Evolutionary conservation across 2,797 vertebrate genomes (phyloP), one percentile per base, ranked within the genome.

Genomic region (Melanogrammus aeglefinus): DNA sequence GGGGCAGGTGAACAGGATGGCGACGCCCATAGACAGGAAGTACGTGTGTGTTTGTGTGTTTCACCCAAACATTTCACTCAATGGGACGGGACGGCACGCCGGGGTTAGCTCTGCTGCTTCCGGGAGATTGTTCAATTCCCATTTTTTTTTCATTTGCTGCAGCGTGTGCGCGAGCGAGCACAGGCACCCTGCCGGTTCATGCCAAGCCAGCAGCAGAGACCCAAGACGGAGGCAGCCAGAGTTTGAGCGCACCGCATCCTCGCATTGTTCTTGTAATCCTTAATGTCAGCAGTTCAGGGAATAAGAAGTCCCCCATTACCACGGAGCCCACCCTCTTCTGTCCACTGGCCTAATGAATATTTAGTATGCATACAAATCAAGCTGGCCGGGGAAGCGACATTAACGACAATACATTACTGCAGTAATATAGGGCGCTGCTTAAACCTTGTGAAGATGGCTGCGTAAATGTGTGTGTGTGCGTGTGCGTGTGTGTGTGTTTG

Each of bases 331-430:
- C n/a, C 63, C 63, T 69, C 63, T 66, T 39, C n/a, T 75, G 76
- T 71, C 71, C 27, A 1, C 72, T 47, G 71, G 27, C 72, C 79
- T 72, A 75, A 76, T 85, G 80, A 81, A 88, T 82, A 89, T 88
- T 84, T 84, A 89, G 79, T 8, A 85, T 76, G 76, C 16, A 44
- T 78, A 75, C 82, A 84, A 87, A 88, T 86, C 79, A 82, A 79
- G 78, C 85, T 76, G 76, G 9, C 77, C 72, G 76, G 77, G 76
- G 72, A 79, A 76, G 78, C 69, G 35, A 14, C 72, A 81, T 84
- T 77, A 80, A 47, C 74, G 75, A 44, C 73, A 84, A 83, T 75
- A 80, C 72, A 78, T 80, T 51, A 76, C 78, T 76, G 83, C 78
- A 33, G 63, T 72, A 80, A 84, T 36, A 76, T 71, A 21, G 29